Evolutionary conservation across 2,113 vertebrate species (phyloP), one percentile per base, ranked within the genome.

Genomic region (Penelope pileata): DNA sequence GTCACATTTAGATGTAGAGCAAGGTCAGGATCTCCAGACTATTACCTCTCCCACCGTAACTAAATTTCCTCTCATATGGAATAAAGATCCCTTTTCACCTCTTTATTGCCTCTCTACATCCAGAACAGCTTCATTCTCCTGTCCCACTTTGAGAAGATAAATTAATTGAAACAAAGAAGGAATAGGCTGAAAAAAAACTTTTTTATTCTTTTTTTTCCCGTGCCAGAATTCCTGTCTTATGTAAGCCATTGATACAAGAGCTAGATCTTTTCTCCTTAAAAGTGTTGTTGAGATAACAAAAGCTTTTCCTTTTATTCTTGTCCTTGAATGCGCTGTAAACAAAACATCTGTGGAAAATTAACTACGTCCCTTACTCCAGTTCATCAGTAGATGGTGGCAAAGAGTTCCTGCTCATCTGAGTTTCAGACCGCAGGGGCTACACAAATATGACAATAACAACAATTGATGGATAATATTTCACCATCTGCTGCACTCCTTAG

Each of bases 331-430:
- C 62, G 4, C 36, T 81, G 24, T 64, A 64, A 81, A 4, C 32
- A 77, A 83, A 79, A 59, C 16, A 47, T 32, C 26, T 43, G 40
- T 78, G 69, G 69, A 40, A 78, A 91, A 64, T 45, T 24, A 78
- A 21, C 32, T 43, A 3, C 1, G 4, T 17, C 56, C 81, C 60
- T 93, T 95, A 12, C 58, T 17, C 26, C 54, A 16, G 68, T 89
- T 78, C 66, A 92, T 93, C 96, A 87, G 76, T 78, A 96, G 95
- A 75, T 94, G 92, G 95, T 96, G 94, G 73, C 70, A 95, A 91
- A 96, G 88, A 86, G 80, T 96, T 92, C 94, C 68, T 91, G 38
- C 76, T 92, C 56, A 21, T 84, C 56, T 38, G 53, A 84, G 16
- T 68, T 84, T 78, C 77, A 86, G 53, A 82, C 83, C 74, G 69